Evolutionary conservation across 2,888 invertebrate genomes (phyloP).

Genomic region (Bruchidius siliquastri): DNA sequence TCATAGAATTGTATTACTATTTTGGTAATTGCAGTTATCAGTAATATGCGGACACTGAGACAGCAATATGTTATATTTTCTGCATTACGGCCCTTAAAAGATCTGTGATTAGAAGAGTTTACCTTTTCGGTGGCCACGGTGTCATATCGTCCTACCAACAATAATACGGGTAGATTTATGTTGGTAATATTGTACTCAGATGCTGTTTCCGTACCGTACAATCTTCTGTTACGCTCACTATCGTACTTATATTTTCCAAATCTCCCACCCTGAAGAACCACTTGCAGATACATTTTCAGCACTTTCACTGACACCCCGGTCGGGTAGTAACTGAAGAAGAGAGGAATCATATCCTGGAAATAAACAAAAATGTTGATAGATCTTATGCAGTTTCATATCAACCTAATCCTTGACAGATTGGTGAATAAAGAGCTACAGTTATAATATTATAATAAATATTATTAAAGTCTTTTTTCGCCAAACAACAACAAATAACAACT

Average conservation of each 20-base stretch:
- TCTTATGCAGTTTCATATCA: too few relatives aligned
- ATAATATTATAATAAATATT: too few relatives aligned
- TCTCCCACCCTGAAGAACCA: background rate
- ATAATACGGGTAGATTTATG: background rate
- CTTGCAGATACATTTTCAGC: background rate
- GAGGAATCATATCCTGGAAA: conserved; percentile 18
- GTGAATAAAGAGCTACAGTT: too few relatives aligned
- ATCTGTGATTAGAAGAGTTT: background rate
- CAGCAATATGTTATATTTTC: too few relatives aligned
- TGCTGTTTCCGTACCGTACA: background rate
- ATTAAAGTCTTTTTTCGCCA: too few relatives aligned
- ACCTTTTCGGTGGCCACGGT: background rate
- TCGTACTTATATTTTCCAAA: conserved; percentile 2
- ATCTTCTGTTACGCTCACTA: background rate
- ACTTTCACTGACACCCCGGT: conserved; percentile 3
- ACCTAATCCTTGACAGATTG: too few relatives aligned
- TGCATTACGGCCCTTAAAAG: too few relatives aligned
- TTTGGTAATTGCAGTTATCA: too few relatives aligned
- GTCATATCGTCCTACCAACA: background rate
- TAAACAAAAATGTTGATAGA: background rate
- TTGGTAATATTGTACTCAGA: background rate
- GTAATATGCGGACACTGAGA: too few relatives aligned
- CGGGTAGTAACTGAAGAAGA: conserved; percentile 16
- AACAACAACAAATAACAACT: too few relatives aligned
- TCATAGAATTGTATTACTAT: too few relatives aligned